Conservation (phyloP, 2,113 vertebrate species). For the Gadus macrocephalus region DNA sequence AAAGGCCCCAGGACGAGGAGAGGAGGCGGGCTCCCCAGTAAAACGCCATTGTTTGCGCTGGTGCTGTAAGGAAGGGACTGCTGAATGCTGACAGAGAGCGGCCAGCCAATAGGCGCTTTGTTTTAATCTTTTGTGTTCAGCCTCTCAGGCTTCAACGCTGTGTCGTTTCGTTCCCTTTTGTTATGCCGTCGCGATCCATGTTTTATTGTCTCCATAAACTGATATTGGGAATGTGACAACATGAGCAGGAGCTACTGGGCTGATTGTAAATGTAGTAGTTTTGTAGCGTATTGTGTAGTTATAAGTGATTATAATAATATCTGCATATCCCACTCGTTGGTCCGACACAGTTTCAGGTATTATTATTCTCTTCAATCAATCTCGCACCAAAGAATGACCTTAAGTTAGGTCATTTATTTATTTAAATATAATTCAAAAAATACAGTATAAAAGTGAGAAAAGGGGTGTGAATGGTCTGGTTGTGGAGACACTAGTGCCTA, state of each 20-base stretch:
- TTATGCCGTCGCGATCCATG: not conserved
- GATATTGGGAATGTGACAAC: not conserved
- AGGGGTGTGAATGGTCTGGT: too few species aligned
- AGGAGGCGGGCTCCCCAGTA: constrained; percentile 57
- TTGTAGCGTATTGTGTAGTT: too few species aligned
- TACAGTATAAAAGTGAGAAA: too few species aligned
- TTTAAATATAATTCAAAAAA: too few species aligned
- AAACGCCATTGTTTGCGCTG: constrained; percentile 63
- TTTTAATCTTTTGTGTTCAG: constrained; percentile 7
- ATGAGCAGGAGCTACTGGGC: not conserved
- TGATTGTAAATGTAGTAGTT: too few species aligned
- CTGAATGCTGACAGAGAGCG: constrained; percentile 56
- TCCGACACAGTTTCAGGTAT: too few species aligned
- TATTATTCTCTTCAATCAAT: too few species aligned
- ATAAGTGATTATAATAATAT: too few species aligned
- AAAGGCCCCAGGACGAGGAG: constrained; percentile 66
- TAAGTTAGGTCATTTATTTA: too few species aligned
- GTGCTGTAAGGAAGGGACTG: constrained; percentile 37
- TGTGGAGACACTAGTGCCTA: too few species aligned
- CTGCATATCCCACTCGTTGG: too few species aligned
- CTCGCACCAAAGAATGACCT: too few species aligned
- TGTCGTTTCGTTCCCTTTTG: not conserved
- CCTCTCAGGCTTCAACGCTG: not conserved
- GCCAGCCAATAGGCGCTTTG: constrained; percentile 56
- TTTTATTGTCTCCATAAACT: constrained; percentile 4